Evolutionary conservation across 2,797 vertebrate genomes (phyloP).

Genomic region (Ambastaia sidthimunki): DNA sequence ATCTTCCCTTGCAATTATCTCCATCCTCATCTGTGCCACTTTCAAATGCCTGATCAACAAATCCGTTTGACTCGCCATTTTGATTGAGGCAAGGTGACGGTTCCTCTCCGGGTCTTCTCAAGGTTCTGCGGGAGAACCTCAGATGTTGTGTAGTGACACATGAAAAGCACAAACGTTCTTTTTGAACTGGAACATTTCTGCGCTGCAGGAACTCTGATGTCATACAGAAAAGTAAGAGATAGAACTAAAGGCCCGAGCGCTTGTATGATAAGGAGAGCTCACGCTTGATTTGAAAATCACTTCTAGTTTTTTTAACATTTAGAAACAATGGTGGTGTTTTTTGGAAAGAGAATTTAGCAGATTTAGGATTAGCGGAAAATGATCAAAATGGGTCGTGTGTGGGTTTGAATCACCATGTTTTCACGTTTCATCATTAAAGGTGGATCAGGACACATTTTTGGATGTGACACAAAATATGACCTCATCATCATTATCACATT

Average conservation of each 20-base stretch:
- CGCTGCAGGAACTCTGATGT: conserved; percentile 10
- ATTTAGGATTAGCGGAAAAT: background rate
- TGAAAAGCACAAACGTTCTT: conserved; percentile 38
- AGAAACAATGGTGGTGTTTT: background rate
- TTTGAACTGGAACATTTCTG: conserved; percentile 27
- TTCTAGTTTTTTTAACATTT: background rate
- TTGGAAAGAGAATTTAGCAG: background rate
- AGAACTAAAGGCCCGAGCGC: background rate
- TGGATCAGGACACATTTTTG: too few relatives aligned
- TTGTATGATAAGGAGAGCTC: background rate
- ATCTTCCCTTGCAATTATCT: conserved; percentile 57
- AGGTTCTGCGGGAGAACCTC: background rate
- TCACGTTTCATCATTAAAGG: too few relatives aligned
- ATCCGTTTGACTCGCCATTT: conserved; percentile 59
- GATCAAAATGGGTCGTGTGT: background rate
- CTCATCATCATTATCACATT: too few relatives aligned
- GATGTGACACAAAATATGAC: too few relatives aligned
- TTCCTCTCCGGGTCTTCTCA: conserved; percentile 36
- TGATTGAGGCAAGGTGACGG: conserved; percentile 34
- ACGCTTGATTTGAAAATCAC: background rate
- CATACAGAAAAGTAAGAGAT: background rate
- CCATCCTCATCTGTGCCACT: conserved; percentile 53
- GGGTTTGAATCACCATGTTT: too few relatives aligned
- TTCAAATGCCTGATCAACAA: conserved; percentile 57
- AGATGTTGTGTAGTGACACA: conserved; percentile 25